phyloP scores from a whole-genome alignment of 2,113 vertebrate genomes.

The Jacana jacana region DNA sequence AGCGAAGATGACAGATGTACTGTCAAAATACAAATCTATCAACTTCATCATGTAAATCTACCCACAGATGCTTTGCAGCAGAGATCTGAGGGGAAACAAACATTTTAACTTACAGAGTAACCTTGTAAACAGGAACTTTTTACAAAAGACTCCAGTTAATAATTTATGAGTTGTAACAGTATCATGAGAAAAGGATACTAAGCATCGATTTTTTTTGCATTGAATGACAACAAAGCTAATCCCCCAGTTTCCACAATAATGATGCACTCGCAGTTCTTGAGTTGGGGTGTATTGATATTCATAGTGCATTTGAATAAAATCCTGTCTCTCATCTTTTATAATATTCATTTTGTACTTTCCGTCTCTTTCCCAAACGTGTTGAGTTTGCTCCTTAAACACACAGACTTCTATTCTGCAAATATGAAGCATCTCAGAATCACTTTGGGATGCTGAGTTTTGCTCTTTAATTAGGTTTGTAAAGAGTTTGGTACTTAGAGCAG shows the following conservation, averaged over 20 bases:
- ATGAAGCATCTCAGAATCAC: slow-evolving; percentile 16
- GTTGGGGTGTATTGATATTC: slow-evolving; percentile 38
- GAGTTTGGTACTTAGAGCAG: slow-evolving; percentile 4
- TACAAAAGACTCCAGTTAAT: slow-evolving; percentile 84
- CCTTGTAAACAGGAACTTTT: slow-evolving; percentile 88
- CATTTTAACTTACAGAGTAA: slow-evolving; percentile 83
- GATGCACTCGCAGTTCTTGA: background rate
- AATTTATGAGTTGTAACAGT: slow-evolving; percentile 83
- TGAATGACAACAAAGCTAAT: slow-evolving; percentile 55
- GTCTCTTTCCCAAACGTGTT: background rate
- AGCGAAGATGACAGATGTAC: slow-evolving; percentile 72
- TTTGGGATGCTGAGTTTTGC: slow-evolving; percentile 54
- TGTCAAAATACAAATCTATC: slow-evolving; percentile 62
- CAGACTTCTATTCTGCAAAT: slow-evolving; percentile 23
- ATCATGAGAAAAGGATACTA: slow-evolving; percentile 74
- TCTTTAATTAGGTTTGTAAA: slow-evolving; percentile 14
- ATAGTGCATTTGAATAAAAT: slow-evolving; percentile 34
- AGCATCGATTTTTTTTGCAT: slow-evolving; percentile 79
- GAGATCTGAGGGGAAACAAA: slow-evolving; percentile 71
- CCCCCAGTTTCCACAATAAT: slow-evolving; percentile 46
- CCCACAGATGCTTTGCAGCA: slow-evolving; percentile 37
- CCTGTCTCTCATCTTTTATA: slow-evolving; percentile 12
- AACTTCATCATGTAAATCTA: slow-evolving; percentile 63
- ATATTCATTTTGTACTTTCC: slow-evolving; percentile 22
- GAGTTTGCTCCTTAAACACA: slow-evolving; percentile 2